Percentiles rank a stretch among this genome's conserved stretches.
phyloP scores from a whole-genome alignment of 1,140 invertebrate species.

The Octopus sinensis region DNA sequence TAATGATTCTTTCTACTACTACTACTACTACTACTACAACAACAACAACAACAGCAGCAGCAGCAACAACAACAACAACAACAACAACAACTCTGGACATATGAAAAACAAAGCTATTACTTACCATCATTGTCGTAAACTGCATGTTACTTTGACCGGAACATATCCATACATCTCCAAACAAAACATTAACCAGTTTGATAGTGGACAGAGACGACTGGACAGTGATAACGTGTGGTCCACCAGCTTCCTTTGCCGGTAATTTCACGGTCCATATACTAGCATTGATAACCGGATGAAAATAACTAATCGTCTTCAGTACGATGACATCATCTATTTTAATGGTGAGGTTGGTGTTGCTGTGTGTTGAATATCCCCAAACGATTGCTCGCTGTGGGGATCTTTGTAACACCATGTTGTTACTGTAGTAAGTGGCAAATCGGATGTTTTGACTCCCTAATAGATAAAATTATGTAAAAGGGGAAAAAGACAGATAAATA shows the following conservation, averaged over 20 bases:
- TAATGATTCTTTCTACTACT: no score
- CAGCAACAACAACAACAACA: no score
- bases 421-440: constrained; percentile 37
- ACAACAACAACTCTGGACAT: no score
- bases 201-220: constrained; percentile 29
- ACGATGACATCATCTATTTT: neutral
- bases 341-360: neutral
- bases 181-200: constrained; percentile 41
- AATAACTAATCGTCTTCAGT: neutral
- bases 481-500: no score
- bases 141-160: constrained; percentile 54
- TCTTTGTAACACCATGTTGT: constrained; percentile 49
- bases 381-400: constrained; percentile 35
- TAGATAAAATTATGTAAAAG: no score
- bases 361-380: constrained; percentile 37
- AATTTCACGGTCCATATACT: constrained; percentile 29
- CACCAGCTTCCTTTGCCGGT: constrained; percentile 21
- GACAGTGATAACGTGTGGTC: constrained; percentile 29
- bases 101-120: neutral
- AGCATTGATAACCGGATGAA: neutral
- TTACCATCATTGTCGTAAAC: constrained; percentile 39
- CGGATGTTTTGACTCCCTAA: neutral
- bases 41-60: no score
- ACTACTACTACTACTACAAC: no score
- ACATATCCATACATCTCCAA: constrained; percentile 55